Evolutionary conservation across 2,888 invertebrate genomes (phyloP), one percentile per base, ranked within the genome.

Genomic region (Serrognathus titanus): DNA sequence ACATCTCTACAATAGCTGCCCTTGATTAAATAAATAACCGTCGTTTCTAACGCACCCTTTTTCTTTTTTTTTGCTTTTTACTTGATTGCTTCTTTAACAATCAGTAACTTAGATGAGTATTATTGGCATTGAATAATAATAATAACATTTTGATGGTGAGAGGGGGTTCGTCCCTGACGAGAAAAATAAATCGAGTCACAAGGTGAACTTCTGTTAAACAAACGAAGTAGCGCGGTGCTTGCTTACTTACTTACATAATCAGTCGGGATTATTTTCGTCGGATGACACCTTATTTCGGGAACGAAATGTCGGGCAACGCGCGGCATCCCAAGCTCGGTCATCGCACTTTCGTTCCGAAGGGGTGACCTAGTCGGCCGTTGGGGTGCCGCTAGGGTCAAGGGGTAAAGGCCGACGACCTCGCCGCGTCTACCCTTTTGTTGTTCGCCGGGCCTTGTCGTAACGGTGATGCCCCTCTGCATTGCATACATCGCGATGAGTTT

Each of bases 311-410:
- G 60, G 60, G 49, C 57, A 59, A 57, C 53, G 54, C 49, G 16
- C 16, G 16, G 16, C 48, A 56, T 56, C 51, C 51, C 52, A 50
- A 39, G 57, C 60, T 51, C 57, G 60, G 60, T 60, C 60, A 60
- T 60, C 60, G 60, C 57, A 57, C 60, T 45, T 31, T 16, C 38
- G 40, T 12, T 51, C 48, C 51, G 51, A 50, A 60, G 51, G 57
- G 57, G 51, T 54, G 60, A 59, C 57, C 59, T 57, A 59, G 48
- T 59, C 56, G 53, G 49, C 53, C 56, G 56, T 52, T 56, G 53
- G 55, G 55, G 56, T 56, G 59, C 53, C 40, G 11, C 40, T 56
- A 39, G 50, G 55, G 59, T 59, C 55, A 59, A 57, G 48, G 59
- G 56, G 50, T 56, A 55, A 56, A 55, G 59, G 59, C 55, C 43